Evolutionary conservation across 2,797 vertebrate species (phyloP).

Genomic region (Anniella stebbinsi): DNA sequence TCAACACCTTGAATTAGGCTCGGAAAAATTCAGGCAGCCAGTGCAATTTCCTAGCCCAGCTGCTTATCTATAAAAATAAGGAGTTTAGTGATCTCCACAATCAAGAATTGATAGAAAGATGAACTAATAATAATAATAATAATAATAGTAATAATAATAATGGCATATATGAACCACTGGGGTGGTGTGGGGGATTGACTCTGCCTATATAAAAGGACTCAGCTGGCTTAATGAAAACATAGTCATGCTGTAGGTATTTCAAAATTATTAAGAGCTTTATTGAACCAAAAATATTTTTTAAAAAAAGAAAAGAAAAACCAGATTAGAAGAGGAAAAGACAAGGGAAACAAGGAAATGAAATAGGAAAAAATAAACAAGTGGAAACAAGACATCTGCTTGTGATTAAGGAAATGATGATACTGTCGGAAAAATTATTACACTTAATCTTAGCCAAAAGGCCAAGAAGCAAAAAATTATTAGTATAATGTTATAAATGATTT

Average conservation of each 20-base stretch:
- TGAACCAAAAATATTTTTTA: background rate
- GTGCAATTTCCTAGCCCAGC: background rate
- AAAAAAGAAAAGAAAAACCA: background rate
- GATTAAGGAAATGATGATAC: slow-evolving; percentile 17
- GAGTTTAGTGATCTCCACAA: too few species aligned
- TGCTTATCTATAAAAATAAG: background rate
- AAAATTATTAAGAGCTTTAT: background rate
- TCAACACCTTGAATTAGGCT: too few species aligned
- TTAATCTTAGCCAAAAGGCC: too few species aligned
- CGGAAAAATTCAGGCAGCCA: too few species aligned
- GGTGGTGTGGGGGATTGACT: too few species aligned
- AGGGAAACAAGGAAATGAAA: slow-evolving; percentile 9
- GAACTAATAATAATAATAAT: too few species aligned
- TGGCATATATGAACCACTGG: too few species aligned
- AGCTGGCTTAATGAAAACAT: slow-evolving; percentile 7
- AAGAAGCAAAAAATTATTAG: too few species aligned
- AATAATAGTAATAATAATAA: too few species aligned
- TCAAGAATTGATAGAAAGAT: background rate
- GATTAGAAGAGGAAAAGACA: slow-evolving; percentile 12
- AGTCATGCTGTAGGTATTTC: slow-evolving; percentile 2
- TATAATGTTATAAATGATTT: slow-evolving; percentile 38
- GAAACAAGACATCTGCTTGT: background rate
- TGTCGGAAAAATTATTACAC: slow-evolving; percentile 15
- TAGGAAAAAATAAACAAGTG: background rate
- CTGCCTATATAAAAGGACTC: too few species aligned